Percentiles rank a stretch among this genome's conserved stretches.
phyloP scores from a whole-genome alignment of 2,797 vertebrate species.

The Liparis tanakae region DNA sequence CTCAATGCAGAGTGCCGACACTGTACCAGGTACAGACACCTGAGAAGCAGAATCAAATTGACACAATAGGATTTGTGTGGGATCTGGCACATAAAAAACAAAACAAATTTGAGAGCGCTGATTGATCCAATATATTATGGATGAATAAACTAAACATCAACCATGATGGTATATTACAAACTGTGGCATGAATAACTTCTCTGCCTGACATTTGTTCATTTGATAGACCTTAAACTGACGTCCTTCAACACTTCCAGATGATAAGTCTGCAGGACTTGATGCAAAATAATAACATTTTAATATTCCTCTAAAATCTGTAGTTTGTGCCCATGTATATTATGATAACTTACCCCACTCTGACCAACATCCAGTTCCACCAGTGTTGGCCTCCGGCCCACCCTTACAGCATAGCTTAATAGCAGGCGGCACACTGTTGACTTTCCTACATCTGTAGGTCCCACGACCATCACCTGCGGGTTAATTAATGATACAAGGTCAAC shows the following conservation, averaged over 20 bases:
- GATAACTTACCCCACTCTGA: conserved; percentile 87
- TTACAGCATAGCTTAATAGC: conserved; percentile 93
- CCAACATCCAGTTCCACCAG: conserved; percentile 97
- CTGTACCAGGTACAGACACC: conserved; percentile 96
- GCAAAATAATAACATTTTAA: neutral
- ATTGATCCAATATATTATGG: neutral
- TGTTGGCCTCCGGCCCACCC: conserved; percentile 93
- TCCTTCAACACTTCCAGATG: neutral
- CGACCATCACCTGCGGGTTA: conserved; percentile 92
- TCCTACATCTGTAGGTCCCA: conserved; percentile 95
- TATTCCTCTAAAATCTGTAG: neutral
- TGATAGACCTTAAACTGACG: neutral
- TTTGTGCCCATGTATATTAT: neutral
- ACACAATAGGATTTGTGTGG: neutral
- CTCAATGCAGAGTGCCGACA: conserved; percentile 96
- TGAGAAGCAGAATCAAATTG: conserved; percentile 37
- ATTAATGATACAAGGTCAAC: neutral
- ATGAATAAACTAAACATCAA: neutral
- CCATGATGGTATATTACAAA: neutral
- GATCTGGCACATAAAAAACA: neutral
- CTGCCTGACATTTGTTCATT: neutral
- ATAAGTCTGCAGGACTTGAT: neutral
- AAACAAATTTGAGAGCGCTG: neutral
- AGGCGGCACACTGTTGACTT: conserved; percentile 95
- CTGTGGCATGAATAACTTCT: neutral